Percentiles rank a stretch among this genome's conserved stretches.
phyloP scores from a whole-genome alignment of 1,140 invertebrate species.

The Branchinecta lindahli region DNA sequence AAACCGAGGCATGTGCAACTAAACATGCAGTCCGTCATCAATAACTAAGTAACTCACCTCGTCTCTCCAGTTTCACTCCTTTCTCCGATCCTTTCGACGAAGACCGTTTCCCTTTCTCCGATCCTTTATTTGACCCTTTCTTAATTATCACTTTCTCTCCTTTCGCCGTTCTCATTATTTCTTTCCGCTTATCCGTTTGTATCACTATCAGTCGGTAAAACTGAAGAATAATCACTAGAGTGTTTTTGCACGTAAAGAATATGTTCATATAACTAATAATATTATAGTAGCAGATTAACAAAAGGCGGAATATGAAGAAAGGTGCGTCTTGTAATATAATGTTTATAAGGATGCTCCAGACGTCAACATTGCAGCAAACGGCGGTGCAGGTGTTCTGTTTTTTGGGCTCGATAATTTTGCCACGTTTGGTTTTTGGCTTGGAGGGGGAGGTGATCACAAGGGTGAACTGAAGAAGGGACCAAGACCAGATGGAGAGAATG shows the following conservation, averaged over 20 bases:
- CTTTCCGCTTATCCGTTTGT: conserved; percentile 44
- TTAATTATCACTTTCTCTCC: neutral
- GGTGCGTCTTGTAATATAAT: conserved; percentile 50
- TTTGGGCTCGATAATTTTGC: conserved; percentile 17
- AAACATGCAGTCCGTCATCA: too few relatives aligned
- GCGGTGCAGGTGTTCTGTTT: conserved; percentile 16
- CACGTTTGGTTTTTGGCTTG: conserved; percentile 18
- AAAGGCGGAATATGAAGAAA: conserved; percentile 60
- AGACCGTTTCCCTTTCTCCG: neutral
- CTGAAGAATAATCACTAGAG: conserved; percentile 66
- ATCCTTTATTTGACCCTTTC: neutral
- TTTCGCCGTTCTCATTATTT: conserved; percentile 28
- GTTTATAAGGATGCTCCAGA: conserved; percentile 46
- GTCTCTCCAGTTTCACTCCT: neutral
- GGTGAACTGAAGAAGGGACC: conserved; percentile 77
- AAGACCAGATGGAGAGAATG: conserved; percentile 68
- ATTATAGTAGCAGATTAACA: conserved; percentile 66
- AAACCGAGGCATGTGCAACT: too few relatives aligned
- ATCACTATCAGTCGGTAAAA: conserved; percentile 68
- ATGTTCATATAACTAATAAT: conserved; percentile 83
- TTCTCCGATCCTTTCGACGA: neutral
- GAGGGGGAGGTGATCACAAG: conserved; percentile 66
- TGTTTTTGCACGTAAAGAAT: conserved; percentile 82
- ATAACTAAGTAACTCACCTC: too few relatives aligned
- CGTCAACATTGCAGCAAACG: conserved; percentile 60